Conservation (phyloP, 1,140 invertebrate species). For the Drosophila athabasca region DNA sequence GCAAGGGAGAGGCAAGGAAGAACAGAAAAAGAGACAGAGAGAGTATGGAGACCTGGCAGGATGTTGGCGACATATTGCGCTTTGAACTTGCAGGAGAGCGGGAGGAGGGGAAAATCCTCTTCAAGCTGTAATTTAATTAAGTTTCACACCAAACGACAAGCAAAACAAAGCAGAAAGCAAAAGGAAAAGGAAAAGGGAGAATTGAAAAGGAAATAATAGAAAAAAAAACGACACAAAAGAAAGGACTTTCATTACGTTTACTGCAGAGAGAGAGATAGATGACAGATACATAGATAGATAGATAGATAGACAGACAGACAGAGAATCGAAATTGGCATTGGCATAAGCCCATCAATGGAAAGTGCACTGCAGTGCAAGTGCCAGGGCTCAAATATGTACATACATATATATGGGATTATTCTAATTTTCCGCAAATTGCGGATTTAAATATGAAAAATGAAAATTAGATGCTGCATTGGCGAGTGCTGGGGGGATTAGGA, state of each 20-base stretch:
- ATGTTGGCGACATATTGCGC: constrained; percentile 52
- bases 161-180: constrained; percentile 26
- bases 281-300: too few relatives aligned
- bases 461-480: constrained; percentile 14
- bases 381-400: too few relatives aligned
- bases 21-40: constrained; percentile 9
- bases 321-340: constrained; percentile 28
- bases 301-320: neutral
- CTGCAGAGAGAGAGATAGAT: neutral
- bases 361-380: constrained; percentile 4
- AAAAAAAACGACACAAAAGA: constrained; percentile 4
- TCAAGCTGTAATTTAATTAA: constrained; percentile 56
- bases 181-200: constrained; percentile 1
- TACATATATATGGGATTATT: constrained; percentile 16
- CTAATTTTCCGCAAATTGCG: constrained; percentile 24
- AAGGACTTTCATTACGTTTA: neutral
- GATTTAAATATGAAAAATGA: constrained; percentile 28
- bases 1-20: neutral
- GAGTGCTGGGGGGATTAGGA: constrained; percentile 20
- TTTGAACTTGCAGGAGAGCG: constrained; percentile 40
- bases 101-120: constrained; percentile 1
- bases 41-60: constrained; percentile 13
- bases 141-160: constrained; percentile 36
- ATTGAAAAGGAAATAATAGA: neutral
- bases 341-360: constrained; percentile 13